Evolutionary conservation across 2,113 vertebrate species (phyloP).

Genomic region (Protobothrops flavoviridis): DNA sequence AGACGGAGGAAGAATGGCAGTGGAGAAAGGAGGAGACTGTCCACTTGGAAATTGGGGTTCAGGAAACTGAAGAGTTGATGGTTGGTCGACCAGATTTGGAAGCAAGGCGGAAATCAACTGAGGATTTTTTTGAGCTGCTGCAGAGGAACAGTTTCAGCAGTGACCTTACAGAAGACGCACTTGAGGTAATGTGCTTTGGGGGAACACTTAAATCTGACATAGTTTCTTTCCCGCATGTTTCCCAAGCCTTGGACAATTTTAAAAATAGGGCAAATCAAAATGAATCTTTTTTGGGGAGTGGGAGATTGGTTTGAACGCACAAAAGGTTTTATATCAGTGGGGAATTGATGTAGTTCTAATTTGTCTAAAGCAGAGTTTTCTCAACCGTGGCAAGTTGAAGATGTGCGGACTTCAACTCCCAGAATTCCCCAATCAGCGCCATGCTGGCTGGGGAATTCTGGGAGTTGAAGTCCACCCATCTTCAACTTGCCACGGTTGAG

Average conservation of each 20-base stretch:
- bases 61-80: rapidly evolving
- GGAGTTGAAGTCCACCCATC: too few relatives aligned
- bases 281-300: too few relatives aligned
- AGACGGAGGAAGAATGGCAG: slow-evolving; percentile 42
- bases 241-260: background rate
- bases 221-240: background rate
- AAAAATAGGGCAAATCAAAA: background rate
- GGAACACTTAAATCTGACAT: background rate
- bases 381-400: background rate
- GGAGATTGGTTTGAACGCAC: background rate
- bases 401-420: background rate
- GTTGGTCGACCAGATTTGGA: rapidly evolving
- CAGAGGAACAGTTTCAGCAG: slow-evolving; percentile 43
- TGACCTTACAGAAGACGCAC: background rate
- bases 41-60: background rate
- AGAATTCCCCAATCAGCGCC: background rate
- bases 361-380: background rate
- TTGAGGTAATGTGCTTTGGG: slow-evolving; percentile 60
- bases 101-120: slow-evolving; percentile 27
- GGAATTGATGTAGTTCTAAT: background rate
- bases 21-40: slow-evolving; percentile 53
- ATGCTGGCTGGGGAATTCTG: too few relatives aligned
- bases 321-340: background rate
- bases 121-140: slow-evolving; percentile 47
- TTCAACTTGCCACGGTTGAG: too few relatives aligned